These are phyloP conservation scores for Arion vulgaris DNA, from an alignment of 1,140 invertebrate species.

Conservation along the genomic window DNA sequence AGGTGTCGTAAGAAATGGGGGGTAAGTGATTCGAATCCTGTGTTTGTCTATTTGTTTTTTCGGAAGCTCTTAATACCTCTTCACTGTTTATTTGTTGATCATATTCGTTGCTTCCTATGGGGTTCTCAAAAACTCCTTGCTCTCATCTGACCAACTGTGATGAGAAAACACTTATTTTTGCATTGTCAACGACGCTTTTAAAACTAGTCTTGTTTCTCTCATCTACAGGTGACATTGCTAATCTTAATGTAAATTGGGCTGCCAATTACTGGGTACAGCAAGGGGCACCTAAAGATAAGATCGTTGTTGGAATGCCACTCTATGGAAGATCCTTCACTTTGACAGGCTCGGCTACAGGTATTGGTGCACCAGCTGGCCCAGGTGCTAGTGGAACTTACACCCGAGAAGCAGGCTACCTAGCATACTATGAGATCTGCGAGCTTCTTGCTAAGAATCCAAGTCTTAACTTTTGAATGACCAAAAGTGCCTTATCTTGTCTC, in stretches of 20 bases:
- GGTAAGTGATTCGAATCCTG: no score
- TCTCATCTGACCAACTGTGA: no score
- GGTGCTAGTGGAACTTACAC: constrained; percentile 78
- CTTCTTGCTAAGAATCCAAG: constrained; percentile 34
- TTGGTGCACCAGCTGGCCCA: constrained; percentile 47
- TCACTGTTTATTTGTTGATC: no score
- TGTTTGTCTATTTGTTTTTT: no score
- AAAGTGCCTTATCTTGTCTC: constrained; percentile 84
- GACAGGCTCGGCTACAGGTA: constrained; percentile 19
- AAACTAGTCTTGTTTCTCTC: no score
- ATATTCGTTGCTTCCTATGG: no score
- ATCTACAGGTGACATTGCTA: background rate
- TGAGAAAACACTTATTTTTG: no score
- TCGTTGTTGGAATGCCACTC: constrained; percentile 92
- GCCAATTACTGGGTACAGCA: constrained; percentile 55
- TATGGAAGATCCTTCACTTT: constrained; percentile 62
- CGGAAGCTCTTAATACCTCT: no score
- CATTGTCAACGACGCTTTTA: no score
- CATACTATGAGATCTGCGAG: constrained; percentile 61
- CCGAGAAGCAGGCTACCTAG: constrained; percentile 51
- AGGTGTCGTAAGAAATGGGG: no score
- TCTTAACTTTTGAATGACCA: constrained; percentile 77
- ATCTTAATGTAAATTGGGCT: background rate
- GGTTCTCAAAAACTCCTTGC: no score
- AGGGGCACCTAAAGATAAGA: constrained; percentile 94